Base-by-base conservation (phyloP, 1,140 invertebrate genomes). In the Diabrotica undecimpunctata region DNA sequence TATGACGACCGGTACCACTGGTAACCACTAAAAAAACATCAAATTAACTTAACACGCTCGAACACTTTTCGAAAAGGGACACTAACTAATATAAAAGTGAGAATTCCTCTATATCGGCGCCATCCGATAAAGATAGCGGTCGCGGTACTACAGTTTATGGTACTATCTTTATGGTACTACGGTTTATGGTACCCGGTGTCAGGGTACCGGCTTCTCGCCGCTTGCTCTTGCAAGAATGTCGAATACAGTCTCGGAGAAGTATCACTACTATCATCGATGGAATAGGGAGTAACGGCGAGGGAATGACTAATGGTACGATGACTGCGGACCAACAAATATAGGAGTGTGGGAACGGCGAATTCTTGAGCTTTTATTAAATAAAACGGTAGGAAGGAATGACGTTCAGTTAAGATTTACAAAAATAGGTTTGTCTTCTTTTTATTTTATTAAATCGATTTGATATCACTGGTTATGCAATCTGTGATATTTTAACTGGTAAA, bases 51-150 rank as follows among this genome's bases (percentile, higher is more conserved):
- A 46, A 46, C 41, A 46, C 41, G 41, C 8, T 46, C 41, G 41
- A 46, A 46, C 41, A 46, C 41, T n/a, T 46, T 46, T 46, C 41
- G 41, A 46, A 46, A 46, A 46, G n/a, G 41, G 41, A 46, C 41
- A 46, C 41, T 46, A 46, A n/a, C 25, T 46, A 46, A 46, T 46
- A 46, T 46, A 46, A 46, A 46, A 46, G 41, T 46, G 41, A 46
- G 41, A 46, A 46, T 46, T 46, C 41, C 41, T 46, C n/a, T 46
- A 46, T 46, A 46, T 46, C 41, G 41, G 41, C 41, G 41, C 41
- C 41, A 46, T 46, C 41, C 41, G 41, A 46, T 46, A 46, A 46
- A 46, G 41, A 46, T 46, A 46, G 41, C 41, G 41, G 41, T 46
- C 41, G 41, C 41, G 41, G 41, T 46, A 46, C n/a, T 46, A 46